phyloP scores from a whole-genome alignment of 2,797 vertebrate species.

The Sternarchorhynchus goeldii region DNA sequence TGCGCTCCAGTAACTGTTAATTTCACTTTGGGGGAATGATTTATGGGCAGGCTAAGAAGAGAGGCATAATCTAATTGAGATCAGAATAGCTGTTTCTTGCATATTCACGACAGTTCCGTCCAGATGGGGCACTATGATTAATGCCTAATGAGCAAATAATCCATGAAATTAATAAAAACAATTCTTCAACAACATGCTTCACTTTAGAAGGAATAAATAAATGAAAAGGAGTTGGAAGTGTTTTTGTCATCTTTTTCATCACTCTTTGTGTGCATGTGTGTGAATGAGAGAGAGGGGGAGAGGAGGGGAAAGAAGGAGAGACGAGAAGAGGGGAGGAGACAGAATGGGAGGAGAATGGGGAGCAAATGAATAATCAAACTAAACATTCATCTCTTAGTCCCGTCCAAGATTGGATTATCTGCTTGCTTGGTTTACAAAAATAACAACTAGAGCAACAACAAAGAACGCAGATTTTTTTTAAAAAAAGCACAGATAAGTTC shows the following conservation, averaged over 20 bases:
- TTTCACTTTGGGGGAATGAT: conserved; percentile 99
- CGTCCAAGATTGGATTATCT: conserved; percentile 65
- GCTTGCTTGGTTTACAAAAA: conserved; percentile 53
- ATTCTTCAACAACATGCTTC: conserved; percentile 85
- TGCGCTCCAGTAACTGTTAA: conserved; percentile 99
- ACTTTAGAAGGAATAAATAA: conserved; percentile 72
- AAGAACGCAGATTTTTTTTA: not conserved
- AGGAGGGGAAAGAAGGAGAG: not conserved
- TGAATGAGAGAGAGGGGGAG: not conserved
- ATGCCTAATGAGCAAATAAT: conserved; percentile 99
- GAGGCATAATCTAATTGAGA: conserved; percentile 99
- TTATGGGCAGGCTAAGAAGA: conserved; percentile 94
- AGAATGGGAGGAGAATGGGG: not conserved
- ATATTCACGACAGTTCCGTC: conserved; percentile 82
- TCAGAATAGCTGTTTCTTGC: conserved; percentile 95
- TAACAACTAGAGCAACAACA: conserved; percentile 40
- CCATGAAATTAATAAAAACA: conserved; percentile 94
- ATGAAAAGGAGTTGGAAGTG: conserved; percentile 67
- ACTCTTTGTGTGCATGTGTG: conserved; percentile 27
- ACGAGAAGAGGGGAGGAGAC: not conserved
- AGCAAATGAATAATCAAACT: conserved; percentile 29
- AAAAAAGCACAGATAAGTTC: conserved; percentile 50
- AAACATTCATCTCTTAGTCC: conserved; percentile 42
- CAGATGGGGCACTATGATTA: conserved; percentile 87
- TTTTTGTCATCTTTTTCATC: conserved; percentile 57